A percentile compares a stretch with the other conserved stretches of the same genome.
phyloP scores from a whole-genome alignment of 2,113 vertebrate species.

The Axis porcinus region DNA sequence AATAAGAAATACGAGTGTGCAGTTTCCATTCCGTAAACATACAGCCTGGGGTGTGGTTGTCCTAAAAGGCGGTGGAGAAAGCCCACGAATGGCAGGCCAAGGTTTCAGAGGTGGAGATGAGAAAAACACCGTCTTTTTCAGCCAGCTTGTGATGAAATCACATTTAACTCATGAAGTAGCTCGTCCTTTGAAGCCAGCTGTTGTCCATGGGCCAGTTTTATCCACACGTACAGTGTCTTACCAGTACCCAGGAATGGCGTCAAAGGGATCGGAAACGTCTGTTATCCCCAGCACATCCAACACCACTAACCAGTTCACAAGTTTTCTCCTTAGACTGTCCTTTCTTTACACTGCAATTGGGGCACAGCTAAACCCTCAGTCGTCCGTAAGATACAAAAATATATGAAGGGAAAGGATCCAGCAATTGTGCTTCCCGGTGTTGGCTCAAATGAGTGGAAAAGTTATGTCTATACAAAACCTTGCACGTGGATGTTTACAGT shows the following conservation, averaged over 20 bases:
- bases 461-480: background rate
- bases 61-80: background rate
- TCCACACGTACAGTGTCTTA: background rate
- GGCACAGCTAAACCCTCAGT: background rate
- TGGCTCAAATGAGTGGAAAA: background rate
- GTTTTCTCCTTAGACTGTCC: background rate
- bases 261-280: background rate
- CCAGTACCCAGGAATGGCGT: background rate
- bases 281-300: background rate
- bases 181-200: background rate
- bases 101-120: background rate
- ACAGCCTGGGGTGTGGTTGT: background rate
- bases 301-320: fast-evolving
- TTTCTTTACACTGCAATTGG: background rate
- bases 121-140: background rate
- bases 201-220: background rate
- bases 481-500: background rate
- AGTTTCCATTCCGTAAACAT: background rate
- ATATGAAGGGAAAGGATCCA: background rate
- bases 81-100: background rate
- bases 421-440: background rate
- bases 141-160: background rate
- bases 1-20: background rate
- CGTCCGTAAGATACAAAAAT: background rate
- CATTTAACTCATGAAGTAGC: background rate